phyloP scores from a whole-genome alignment of 2,888 invertebrate genomes.

The Myopa tessellatipennis region DNA sequence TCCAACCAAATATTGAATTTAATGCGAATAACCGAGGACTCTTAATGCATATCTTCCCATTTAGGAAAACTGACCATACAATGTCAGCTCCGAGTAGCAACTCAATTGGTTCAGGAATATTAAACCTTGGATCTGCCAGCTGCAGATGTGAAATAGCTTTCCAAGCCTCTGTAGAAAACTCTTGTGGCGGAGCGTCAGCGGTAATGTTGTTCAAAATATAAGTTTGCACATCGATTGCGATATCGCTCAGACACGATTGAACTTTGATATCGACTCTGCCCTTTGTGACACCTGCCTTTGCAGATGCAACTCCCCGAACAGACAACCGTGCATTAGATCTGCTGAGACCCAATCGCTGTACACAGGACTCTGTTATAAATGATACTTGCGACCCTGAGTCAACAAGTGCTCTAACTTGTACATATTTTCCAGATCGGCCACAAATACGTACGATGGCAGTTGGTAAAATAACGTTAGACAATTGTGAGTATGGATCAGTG shows the following conservation, averaged over 20 bases:
- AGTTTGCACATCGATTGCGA: constrained; percentile 7
- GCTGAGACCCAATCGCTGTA: constrained; percentile 15
- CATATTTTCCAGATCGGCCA: constrained; percentile 7
- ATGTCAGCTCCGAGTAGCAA: constrained; percentile 28
- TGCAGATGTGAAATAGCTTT: background rate
- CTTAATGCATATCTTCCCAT: constrained; percentile 2
- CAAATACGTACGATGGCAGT: constrained; percentile 13
- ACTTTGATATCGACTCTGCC: constrained; percentile 14
- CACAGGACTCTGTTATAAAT: constrained; percentile 33
- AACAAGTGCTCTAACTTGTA: constrained; percentile 5
- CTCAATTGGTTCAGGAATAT: constrained; percentile 15
- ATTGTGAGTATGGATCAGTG: background rate
- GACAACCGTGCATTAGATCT: constrained; percentile 19
- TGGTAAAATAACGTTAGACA: background rate
- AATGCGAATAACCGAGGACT: background rate
- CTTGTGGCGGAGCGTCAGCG: background rate
- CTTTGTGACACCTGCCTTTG: constrained; percentile 25
- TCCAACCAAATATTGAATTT: constrained; percentile 20
- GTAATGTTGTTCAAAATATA: constrained; percentile 28
- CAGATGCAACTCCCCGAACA: constrained; percentile 5
- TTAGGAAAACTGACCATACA: constrained; percentile 21
- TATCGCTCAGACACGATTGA: constrained; percentile 1
- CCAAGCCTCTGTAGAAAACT: background rate
- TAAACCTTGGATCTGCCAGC: constrained; percentile 33
- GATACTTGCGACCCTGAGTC: constrained; percentile 35